phyloP scores from a whole-genome alignment of 35 echinoderm and acorn worm species.

The Anneissia japonica region DNA sequence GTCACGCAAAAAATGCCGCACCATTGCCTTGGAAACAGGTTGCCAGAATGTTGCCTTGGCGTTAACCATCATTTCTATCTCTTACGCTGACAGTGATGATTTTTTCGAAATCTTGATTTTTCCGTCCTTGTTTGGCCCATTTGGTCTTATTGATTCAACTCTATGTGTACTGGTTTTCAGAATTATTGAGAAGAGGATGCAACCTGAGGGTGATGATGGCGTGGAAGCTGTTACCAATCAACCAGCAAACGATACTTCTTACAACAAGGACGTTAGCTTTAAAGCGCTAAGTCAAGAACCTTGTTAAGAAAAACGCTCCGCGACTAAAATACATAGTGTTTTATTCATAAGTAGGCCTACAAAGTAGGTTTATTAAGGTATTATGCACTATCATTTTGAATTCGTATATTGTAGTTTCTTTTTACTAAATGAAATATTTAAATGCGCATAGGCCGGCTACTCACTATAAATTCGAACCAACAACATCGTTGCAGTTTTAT shows the following conservation, averaged over 20 bases:
- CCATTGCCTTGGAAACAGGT: conserved; percentile 78
- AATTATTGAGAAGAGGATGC: neutral
- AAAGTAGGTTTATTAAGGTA: no score
- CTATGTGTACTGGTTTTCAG: neutral
- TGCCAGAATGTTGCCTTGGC: conserved; percentile 75
- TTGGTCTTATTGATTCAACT: neutral
- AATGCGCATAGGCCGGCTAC: no score
- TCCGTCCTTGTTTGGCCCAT: neutral
- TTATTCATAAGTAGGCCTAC: no score
- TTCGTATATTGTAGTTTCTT: no score
- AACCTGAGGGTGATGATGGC: neutral
- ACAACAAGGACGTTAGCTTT: neutral
- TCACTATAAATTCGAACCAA: no score
- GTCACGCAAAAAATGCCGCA: conserved; percentile 57
- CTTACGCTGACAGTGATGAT: conserved; percentile 24
- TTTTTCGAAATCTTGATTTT: neutral
- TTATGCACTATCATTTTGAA: no score
- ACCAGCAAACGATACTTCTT: neutral
- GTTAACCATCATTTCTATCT: conserved; percentile 50
- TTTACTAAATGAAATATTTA: no score
- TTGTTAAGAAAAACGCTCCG: neutral
- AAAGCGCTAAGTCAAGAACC: neutral
- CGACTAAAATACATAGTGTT: no score
- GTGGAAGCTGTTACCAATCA: neutral
- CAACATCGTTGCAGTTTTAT: no score